Percentiles rank a stretch among this genome's conserved stretches.
Conservation (phyloP, 2,113 vertebrate species). For the Patagioenas fasciata region DNA sequence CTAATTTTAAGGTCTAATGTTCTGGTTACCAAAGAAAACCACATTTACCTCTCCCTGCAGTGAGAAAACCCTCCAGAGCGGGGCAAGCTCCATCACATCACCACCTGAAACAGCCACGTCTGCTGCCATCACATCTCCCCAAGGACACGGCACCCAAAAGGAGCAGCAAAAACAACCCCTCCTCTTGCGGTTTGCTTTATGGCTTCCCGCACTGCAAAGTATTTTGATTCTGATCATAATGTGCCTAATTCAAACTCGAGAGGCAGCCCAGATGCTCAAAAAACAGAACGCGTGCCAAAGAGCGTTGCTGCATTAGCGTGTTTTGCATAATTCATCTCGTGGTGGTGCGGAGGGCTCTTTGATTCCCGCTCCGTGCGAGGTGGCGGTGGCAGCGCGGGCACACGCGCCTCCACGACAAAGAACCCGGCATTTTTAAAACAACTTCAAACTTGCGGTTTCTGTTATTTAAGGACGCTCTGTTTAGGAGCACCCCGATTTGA, state of each 20-base stretch:
- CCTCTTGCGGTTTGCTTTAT: background rate
- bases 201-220: background rate
- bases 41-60: background rate
- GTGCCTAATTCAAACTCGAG: background rate
- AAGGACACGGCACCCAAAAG: background rate
- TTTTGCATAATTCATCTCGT: background rate
- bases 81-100: rapidly evolving
- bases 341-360: background rate
- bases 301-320: background rate
- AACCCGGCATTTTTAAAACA: background rate
- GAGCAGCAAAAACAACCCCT: rapidly evolving
- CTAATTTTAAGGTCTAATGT: background rate
- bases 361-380: background rate
- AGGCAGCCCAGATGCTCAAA: background rate
- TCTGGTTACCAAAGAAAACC: background rate
- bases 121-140: background rate
- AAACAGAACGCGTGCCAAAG: background rate
- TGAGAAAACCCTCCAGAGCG: rapidly evolving
- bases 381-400: background rate
- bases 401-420: background rate
- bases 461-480: background rate
- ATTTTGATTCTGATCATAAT: background rate
- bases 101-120: background rate
- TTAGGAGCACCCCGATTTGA: background rate
- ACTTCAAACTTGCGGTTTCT: background rate